Percentiles rank a stretch among this genome's conserved stretches.
These are phyloP conservation scores for Podotricha telesiphe DNA, from an alignment of 2,888 invertebrate genomes.

Conservation along the genomic window DNA sequence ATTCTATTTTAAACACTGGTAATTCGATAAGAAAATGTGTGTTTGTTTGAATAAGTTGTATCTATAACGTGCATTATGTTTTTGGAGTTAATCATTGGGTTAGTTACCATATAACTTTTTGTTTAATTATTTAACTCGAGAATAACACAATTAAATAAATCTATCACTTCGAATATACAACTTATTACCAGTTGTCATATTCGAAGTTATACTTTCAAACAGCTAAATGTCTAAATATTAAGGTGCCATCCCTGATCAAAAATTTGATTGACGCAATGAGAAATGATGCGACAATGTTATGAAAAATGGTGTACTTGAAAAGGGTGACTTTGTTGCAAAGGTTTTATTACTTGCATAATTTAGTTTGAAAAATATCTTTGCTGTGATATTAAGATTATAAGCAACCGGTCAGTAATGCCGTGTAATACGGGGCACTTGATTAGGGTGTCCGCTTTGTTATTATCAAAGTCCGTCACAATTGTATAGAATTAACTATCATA, in stretches of 20 bases:
- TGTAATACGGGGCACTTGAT: slow-evolving; percentile 58
- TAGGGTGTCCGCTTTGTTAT: slow-evolving; percentile 62
- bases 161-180: no score
- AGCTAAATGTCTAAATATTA: background rate
- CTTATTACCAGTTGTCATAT: no score
- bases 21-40: no score
- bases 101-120: no score
- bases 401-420: slow-evolving; percentile 62
- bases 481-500: slow-evolving; percentile 59
- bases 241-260: slow-evolving; percentile 61
- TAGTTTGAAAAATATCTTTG: slow-evolving; percentile 56
- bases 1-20: no score
- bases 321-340: slow-evolving; percentile 64
- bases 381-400: slow-evolving; percentile 44
- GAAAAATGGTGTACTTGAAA: slow-evolving; percentile 75
- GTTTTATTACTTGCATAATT: slow-evolving; percentile 81
- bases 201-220: no score
- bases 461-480: slow-evolving; percentile 52
- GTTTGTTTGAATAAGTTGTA: no score
- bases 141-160: no score
- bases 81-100: no score
- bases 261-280: slow-evolving; percentile 81
- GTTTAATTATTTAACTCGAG: no score
- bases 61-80: no score
- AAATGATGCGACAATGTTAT: slow-evolving; percentile 82